Percentiles rank a stretch among this genome's conserved stretches.
phyloP scores from a whole-genome alignment of 2,888 invertebrate species.

The Peribatodes rhomboidaria region DNA sequence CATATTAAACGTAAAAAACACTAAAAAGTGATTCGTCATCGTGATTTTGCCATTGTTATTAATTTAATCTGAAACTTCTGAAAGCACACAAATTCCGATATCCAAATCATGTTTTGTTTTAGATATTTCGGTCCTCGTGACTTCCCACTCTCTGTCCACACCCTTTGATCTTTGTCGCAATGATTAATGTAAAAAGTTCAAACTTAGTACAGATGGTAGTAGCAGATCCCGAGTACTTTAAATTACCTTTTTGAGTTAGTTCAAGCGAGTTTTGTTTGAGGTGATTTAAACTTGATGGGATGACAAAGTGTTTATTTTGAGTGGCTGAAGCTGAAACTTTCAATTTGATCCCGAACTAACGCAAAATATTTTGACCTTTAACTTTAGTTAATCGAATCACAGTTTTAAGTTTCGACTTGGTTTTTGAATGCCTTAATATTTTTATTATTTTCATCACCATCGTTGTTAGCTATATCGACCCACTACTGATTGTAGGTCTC shows the following conservation, averaged over 20 bases:
- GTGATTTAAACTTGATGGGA: constrained; percentile 36
- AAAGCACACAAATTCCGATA: not conserved
- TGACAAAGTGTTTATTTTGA: constrained; percentile 18
- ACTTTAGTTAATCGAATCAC: no score
- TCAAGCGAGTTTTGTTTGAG: constrained; percentile 35
- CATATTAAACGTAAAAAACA: no score
- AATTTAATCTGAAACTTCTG: not conserved
- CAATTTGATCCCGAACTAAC: not conserved
- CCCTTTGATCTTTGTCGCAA: constrained; percentile 46
- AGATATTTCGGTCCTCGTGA: constrained; percentile 14
- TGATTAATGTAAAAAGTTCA: constrained; percentile 49
- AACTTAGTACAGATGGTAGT: constrained; percentile 35
- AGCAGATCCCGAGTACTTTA: constrained; percentile 41
- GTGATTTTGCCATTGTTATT: not conserved
- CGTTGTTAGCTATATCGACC: no score
- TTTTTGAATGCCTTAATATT: no score
- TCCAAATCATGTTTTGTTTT: not conserved
- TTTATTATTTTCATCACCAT: no score
- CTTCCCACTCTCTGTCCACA: constrained; percentile 30
- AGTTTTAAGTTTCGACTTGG: no score
- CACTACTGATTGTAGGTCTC: no score
- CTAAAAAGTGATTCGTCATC: no score
- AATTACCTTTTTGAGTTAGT: constrained; percentile 44
- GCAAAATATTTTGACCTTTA: no score
- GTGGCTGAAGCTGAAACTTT: constrained; percentile 3